phyloP scores from a whole-genome alignment of 1,140 invertebrate genomes.

The Cryptotermes secundus region DNA sequence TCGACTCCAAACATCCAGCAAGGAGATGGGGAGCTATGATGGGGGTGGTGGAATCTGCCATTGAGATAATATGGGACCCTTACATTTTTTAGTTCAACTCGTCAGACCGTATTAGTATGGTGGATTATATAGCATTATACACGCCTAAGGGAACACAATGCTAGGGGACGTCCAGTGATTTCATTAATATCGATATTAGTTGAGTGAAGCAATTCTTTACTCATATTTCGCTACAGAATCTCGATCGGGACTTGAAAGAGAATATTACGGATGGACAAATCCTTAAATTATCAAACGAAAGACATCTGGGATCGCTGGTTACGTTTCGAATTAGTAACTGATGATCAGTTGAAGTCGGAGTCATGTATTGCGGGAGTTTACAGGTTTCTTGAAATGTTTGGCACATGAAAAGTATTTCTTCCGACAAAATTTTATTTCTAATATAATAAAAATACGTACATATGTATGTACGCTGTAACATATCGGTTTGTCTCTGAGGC shows the following conservation, averaged over 20 bases:
- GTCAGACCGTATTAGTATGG: conserved; percentile 18
- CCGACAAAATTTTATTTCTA: no score
- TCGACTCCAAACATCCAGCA: background rate
- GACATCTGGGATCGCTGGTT: background rate
- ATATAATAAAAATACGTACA: no score
- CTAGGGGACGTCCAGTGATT: background rate
- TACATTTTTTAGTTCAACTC: conserved; percentile 10
- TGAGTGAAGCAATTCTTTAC: background rate
- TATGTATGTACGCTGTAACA: no score
- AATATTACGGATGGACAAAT: background rate
- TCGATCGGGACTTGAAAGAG: background rate
- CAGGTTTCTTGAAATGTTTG: no score
- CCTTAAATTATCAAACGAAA: no score
- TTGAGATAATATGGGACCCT: conserved; percentile 15
- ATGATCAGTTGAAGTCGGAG: no score
- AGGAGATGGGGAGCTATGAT: background rate
- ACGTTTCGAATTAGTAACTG: no score
- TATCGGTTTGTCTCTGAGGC: no score
- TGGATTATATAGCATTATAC: background rate
- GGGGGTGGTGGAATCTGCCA: background rate
- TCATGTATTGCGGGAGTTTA: no score
- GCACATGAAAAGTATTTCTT: no score
- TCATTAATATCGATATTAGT: background rate
- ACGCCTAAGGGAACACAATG: background rate
- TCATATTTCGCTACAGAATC: background rate